Conservation (phyloP, 2,113 vertebrate species). For the Bubo blakistoni region DNA sequence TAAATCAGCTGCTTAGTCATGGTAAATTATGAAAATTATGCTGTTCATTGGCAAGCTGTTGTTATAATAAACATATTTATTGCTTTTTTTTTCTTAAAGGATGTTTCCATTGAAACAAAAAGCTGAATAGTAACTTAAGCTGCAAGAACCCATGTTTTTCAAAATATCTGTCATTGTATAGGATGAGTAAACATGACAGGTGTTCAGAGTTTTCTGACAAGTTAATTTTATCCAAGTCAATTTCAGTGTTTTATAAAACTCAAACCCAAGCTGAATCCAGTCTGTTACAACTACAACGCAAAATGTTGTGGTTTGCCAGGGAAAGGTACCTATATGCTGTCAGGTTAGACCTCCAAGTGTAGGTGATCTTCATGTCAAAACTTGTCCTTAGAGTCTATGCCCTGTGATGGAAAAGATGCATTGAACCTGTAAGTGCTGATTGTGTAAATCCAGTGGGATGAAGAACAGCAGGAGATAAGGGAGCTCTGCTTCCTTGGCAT, state of each 20-base stretch:
- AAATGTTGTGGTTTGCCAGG: background rate
- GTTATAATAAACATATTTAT: background rate
- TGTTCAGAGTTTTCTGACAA: background rate
- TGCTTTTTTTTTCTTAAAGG: background rate
- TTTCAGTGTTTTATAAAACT: background rate
- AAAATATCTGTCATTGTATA: background rate
- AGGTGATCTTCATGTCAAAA: background rate
- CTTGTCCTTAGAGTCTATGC: background rate
- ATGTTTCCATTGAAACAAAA: background rate
- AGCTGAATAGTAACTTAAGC: background rate
- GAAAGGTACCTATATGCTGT: background rate
- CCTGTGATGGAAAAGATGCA: background rate
- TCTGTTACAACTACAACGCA: background rate
- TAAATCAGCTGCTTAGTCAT: background rate
- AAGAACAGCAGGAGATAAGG: background rate
- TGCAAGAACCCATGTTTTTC: background rate
- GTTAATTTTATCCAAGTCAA: background rate
- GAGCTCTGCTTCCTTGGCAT: background rate
- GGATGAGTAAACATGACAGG: background rate
- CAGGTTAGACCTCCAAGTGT: background rate
- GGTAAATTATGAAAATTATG: background rate
- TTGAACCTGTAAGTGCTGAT: background rate
- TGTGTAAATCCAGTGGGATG: fast-evolving
- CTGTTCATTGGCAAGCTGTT: background rate
- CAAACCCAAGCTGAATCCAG: background rate